phyloP scores from a whole-genome alignment of 2,888 invertebrate species.

The Liodrosophila aerea region DNA sequence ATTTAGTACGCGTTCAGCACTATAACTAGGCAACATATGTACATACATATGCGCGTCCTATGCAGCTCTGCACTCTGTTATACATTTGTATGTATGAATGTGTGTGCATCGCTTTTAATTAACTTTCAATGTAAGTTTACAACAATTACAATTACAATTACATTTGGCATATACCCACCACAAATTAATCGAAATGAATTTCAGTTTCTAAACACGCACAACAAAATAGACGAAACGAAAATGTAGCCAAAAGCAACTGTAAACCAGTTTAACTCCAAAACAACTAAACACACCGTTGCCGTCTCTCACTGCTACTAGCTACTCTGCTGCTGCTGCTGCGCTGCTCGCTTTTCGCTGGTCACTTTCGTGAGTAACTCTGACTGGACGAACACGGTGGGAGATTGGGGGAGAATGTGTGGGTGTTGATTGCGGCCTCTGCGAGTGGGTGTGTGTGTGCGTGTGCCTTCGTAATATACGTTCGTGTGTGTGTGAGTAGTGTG shows the following conservation, averaged over 20 bases:
- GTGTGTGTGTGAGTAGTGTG: slow-evolving; percentile 17
- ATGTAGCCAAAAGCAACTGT: slow-evolving; percentile 52
- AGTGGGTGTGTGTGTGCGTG: slow-evolving; percentile 23
- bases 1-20: too few relatives aligned
- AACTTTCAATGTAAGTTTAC: slow-evolving; percentile 49
- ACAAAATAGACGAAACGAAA: slow-evolving; percentile 20
- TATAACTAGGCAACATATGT: too few relatives aligned
- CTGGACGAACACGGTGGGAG: slow-evolving; percentile 35
- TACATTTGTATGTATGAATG: slow-evolving; percentile 2
- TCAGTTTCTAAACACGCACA: slow-evolving; percentile 58
- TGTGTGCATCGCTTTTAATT: slow-evolving; percentile 36
- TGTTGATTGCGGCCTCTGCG: slow-evolving; percentile 4
- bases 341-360: slow-evolving; percentile 63
- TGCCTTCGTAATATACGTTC: slow-evolving; percentile 3
- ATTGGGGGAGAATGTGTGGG: slow-evolving; percentile 27
- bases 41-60: neutral
- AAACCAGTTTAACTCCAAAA: slow-evolving; percentile 79
- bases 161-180: slow-evolving; percentile 20
- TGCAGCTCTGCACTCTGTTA: neutral
- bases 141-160: neutral
- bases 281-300: slow-evolving; percentile 60
- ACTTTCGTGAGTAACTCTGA: slow-evolving; percentile 60
- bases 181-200: slow-evolving; percentile 30
- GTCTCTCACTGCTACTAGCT: slow-evolving; percentile 4
- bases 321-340: slow-evolving; percentile 20